Conservation (phyloP, 2,797 vertebrate species). For the Lepus oiostolus region DNA sequence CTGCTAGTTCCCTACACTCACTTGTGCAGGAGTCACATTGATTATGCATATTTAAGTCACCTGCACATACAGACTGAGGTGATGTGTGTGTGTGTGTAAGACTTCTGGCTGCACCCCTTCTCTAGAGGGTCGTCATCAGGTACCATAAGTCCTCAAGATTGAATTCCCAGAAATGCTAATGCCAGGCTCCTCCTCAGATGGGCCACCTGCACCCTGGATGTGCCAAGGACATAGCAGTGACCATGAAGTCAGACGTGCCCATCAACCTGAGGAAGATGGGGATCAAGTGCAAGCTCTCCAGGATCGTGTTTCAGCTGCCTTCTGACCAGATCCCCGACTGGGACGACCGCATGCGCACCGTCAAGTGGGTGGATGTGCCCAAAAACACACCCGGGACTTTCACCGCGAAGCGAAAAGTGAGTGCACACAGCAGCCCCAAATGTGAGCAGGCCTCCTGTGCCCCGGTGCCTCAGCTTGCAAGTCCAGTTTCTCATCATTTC, state of each 20-base stretch:
- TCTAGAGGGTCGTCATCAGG: background rate
- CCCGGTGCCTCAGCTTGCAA: background rate
- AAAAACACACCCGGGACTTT: slow-evolving; percentile 45
- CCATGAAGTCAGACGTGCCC: slow-evolving; percentile 89
- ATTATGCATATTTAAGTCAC: background rate
- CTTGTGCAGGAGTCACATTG: background rate
- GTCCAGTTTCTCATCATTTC: background rate
- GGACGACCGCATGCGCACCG: slow-evolving; percentile 90
- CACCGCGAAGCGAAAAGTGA: slow-evolving; percentile 90
- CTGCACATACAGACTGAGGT: background rate
- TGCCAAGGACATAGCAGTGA: slow-evolving; percentile 92
- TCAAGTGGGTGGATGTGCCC: slow-evolving; percentile 90
- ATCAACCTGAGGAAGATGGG: slow-evolving; percentile 85
- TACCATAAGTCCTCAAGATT: background rate
- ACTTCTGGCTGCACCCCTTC: background rate
- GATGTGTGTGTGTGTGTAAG: background rate
- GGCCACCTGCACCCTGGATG: slow-evolving; percentile 95
- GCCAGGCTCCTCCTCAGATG: slow-evolving; percentile 83
- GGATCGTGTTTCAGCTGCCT: slow-evolving; percentile 90
- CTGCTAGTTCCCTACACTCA: background rate
- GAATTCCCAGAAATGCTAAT: slow-evolving; percentile 53
- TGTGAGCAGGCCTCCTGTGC: background rate
- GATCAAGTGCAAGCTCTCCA: slow-evolving; percentile 90
- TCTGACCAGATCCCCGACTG: slow-evolving; percentile 92
- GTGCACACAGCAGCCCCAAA: background rate